phyloP scores from a whole-genome alignment of 64 coral and sea anemone genomes.

The Porites lutea region DNA sequence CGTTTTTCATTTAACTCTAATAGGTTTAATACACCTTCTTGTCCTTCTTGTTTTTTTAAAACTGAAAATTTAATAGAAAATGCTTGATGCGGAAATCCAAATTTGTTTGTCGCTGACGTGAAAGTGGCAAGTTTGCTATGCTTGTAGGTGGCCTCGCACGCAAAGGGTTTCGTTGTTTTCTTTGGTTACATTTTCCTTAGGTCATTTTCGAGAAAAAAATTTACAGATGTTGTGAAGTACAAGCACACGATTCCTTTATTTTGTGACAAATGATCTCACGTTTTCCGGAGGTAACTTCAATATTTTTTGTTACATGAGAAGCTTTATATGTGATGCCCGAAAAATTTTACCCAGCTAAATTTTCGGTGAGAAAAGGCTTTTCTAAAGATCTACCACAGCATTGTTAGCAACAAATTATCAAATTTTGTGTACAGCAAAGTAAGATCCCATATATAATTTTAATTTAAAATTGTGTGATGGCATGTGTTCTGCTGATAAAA shows the following conservation, averaged over 20 bases:
- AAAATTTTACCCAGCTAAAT: not conserved
- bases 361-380: not conserved
- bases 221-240: not conserved
- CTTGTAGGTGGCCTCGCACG: not conserved
- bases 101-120: not conserved
- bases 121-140: not conserved
- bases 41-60: not conserved
- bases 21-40: not conserved
- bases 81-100: constrained; percentile 20
- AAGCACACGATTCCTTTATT: not conserved
- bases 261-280: constrained; percentile 7
- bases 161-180: constrained; percentile 7
- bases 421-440: not conserved
- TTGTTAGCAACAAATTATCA: too few relatives aligned
- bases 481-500: not conserved
- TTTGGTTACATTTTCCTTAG: not conserved
- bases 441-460: not conserved
- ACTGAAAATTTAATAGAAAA: not conserved
- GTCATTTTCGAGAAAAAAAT: not conserved
- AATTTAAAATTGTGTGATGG: too few relatives aligned
- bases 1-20: not conserved
- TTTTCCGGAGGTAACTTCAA: not conserved
- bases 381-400: too few relatives aligned
- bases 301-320: constrained; percentile 32
- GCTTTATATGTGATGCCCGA: not conserved